These are phyloP conservation scores for Emydocephalus ijimae DNA, from an alignment of 2,113 vertebrate genomes.

Conservation along the genomic window DNA sequence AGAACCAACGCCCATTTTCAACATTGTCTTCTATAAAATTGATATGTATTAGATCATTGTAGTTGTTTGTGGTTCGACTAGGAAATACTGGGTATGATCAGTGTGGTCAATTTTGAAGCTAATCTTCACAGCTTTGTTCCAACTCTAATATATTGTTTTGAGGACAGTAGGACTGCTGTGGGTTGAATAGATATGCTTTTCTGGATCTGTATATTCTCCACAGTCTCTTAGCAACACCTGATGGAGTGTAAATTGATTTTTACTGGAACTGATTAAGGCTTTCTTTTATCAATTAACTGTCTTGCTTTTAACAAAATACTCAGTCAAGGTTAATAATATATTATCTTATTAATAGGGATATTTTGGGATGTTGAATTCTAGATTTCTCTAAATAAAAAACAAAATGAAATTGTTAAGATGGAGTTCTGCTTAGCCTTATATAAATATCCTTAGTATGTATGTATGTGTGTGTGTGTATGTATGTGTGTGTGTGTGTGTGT, in stretches of 20 bases:
- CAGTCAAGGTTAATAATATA: neutral
- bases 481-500: too few species aligned
- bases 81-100: too few species aligned
- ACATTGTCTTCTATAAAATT: too few species aligned
- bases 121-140: neutral
- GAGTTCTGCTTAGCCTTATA: neutral
- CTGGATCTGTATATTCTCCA: neutral
- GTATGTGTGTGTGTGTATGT: too few species aligned
- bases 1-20: too few species aligned
- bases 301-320: conserved; percentile 3
- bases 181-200: neutral
- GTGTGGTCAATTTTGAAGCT: neutral
- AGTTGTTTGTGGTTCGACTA: too few species aligned
- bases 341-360: neutral
- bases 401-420: neutral
- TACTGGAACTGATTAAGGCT: conserved; percentile 5
- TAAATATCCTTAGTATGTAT: too few species aligned
- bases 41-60: too few species aligned
- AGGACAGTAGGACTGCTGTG: neutral
- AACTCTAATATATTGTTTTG: neutral
- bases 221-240: neutral
- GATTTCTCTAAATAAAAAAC: neutral
- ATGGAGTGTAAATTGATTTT: conserved; percentile 19
- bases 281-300: conserved; percentile 14
- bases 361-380: conserved; percentile 6